phyloP scores from a whole-genome alignment of 2,797 vertebrate genomes.

The Carapus acus region DNA sequence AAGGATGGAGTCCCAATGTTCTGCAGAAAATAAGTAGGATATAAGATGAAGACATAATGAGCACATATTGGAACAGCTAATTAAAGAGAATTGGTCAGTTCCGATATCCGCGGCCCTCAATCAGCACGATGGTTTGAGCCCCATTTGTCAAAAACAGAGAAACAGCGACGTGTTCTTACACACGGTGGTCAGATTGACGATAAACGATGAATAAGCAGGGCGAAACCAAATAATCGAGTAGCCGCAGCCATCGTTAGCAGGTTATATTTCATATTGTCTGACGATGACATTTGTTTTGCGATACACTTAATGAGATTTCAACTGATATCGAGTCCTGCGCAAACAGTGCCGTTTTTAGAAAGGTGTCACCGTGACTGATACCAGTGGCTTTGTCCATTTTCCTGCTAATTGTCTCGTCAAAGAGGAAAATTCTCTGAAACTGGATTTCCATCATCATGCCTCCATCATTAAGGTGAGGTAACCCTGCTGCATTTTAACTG shows the following conservation, averaged over 20 bases:
- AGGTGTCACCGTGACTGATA: background rate
- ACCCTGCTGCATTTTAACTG: background rate
- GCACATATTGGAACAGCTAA: conserved; percentile 53
- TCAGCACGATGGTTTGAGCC: conserved; percentile 42
- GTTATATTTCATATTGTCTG: conserved; percentile 12
- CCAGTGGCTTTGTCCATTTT: background rate
- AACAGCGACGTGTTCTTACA: too few relatives aligned
- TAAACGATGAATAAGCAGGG: too few relatives aligned
- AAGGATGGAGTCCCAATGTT: conserved; percentile 31
- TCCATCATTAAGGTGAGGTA: background rate
- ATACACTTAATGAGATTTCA: conserved; percentile 24
- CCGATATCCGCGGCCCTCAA: conserved; percentile 50
- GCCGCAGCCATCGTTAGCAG: background rate
- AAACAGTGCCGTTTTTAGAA: background rate
- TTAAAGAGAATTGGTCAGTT: conserved; percentile 52
- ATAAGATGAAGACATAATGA: conserved; percentile 35
- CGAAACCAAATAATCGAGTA: too few relatives aligned
- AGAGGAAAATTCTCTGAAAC: background rate
- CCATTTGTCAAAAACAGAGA: conserved; percentile 36
- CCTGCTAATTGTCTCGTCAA: background rate
- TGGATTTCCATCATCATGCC: background rate
- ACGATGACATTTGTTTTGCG: conserved; percentile 1
- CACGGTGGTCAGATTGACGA: too few relatives aligned
- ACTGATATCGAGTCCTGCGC: background rate
- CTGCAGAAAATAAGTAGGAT: conserved; percentile 46